Conservation (phyloP, 2,113 vertebrate species). For the Spea multiplicata region DNA sequence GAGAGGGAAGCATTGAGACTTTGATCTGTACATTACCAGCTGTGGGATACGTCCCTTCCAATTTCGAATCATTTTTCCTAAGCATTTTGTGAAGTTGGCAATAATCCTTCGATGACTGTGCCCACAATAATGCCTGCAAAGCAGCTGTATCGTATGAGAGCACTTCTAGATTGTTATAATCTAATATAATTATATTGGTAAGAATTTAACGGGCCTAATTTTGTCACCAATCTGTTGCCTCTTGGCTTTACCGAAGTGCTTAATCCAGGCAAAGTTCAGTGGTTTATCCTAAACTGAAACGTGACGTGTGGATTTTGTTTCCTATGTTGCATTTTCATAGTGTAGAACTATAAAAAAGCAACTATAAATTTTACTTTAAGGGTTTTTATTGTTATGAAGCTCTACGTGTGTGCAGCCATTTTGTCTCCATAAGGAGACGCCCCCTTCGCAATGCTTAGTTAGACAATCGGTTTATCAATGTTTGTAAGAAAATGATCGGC, state of each 20-base stretch:
- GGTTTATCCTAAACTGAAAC: neutral
- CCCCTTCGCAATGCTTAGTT: too few relatives aligned
- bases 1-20: conserved; percentile 3
- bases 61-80: conserved; percentile 9
- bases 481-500: too few relatives aligned
- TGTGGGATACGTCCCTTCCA: conserved; percentile 16
- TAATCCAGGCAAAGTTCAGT: neutral
- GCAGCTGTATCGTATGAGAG: conserved; percentile 60
- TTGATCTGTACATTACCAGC: conserved; percentile 33
- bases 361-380: too few relatives aligned
- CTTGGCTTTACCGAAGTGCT: conserved; percentile 39
- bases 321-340: too few relatives aligned
- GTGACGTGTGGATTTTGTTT: too few relatives aligned
- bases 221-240: conserved; percentile 46
- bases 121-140: conserved; percentile 55
- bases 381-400: too few relatives aligned
- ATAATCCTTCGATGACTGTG: neutral
- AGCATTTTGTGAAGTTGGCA: conserved; percentile 30
- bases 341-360: too few relatives aligned
- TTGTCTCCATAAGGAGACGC: too few relatives aligned
- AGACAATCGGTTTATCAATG: too few relatives aligned
- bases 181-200: conserved; percentile 65
- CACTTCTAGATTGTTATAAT: conserved; percentile 66
- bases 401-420: too few relatives aligned
- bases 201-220: conserved; percentile 60